These are phyloP conservation scores for Sipha maydis DNA, from an alignment of 2,888 invertebrate genomes.

Conservation along the genomic window DNA sequence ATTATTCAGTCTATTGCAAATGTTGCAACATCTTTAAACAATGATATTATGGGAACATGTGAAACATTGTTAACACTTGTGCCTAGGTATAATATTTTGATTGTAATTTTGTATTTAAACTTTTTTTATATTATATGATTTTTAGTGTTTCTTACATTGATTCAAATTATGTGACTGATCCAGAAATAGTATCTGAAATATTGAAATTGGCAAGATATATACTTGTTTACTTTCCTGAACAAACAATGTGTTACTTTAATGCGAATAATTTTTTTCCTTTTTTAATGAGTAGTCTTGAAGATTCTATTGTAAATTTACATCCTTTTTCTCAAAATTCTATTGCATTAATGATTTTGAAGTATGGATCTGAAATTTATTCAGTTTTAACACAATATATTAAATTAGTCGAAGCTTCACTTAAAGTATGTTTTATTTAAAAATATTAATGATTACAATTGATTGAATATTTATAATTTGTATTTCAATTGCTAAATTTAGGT, in stretches of 20 bases:
- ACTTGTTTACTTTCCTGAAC: constrained; percentile 50
- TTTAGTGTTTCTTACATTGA: constrained; percentile 53
- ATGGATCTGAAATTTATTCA: constrained; percentile 50
- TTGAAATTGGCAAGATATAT: constrained; percentile 52
- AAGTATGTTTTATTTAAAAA: constrained; percentile 23
- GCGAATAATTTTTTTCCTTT: constrained; percentile 54
- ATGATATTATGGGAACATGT: constrained; percentile 54
- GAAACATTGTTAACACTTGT: constrained; percentile 54
- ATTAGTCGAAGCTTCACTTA: constrained; percentile 40
- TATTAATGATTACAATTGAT: neutral
- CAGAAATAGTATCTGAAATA: constrained; percentile 47
- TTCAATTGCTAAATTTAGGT: constrained; percentile 18
- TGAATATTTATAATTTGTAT: neutral
- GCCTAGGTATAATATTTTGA: constrained; percentile 22
- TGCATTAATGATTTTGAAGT: constrained; percentile 52
- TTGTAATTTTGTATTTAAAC: neutral
- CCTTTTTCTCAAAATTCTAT: constrained; percentile 57
- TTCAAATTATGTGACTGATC: constrained; percentile 52
- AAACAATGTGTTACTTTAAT: constrained; percentile 58
- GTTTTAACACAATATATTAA: constrained; percentile 55
- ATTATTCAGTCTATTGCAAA: constrained; percentile 53
- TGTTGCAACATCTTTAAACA: constrained; percentile 44
- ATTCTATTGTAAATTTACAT: constrained; percentile 52
- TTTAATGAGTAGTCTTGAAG: constrained; percentile 35
- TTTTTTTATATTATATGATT: neutral